Percentiles rank a stretch among this genome's conserved stretches.
phyloP scores from a whole-genome alignment of 1,140 invertebrate species.

The Uloborus diversus region DNA sequence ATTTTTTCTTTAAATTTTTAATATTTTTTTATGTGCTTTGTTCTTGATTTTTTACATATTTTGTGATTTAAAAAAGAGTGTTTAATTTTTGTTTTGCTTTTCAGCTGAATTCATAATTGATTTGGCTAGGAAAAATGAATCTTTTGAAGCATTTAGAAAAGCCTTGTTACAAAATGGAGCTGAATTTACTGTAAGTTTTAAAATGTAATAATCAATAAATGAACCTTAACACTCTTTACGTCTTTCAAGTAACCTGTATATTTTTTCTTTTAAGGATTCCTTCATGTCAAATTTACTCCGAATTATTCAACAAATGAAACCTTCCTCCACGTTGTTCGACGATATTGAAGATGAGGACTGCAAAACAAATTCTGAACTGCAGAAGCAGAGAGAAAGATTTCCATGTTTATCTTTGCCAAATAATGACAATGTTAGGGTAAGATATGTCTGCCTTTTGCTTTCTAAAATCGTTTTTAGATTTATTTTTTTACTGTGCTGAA shows the following conservation, averaged over 20 bases:
- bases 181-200: slow-evolving; percentile 80
- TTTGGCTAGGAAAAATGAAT: slow-evolving; percentile 86
- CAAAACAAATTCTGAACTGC: background rate
- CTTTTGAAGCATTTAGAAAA: slow-evolving; percentile 87
- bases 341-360: slow-evolving; percentile 74
- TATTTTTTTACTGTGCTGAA: too few relatives aligned
- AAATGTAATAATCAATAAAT: too few relatives aligned
- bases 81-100: too few relatives aligned
- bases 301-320: slow-evolving; percentile 94
- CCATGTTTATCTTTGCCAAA: background rate
- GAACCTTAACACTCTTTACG: too few relatives aligned
- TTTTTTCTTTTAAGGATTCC: slow-evolving; percentile 81
- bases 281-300: slow-evolving; percentile 90
- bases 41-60: too few relatives aligned
- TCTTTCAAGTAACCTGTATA: too few relatives aligned
- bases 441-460: background rate
- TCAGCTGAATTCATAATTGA: slow-evolving; percentile 96
- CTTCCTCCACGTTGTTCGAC: slow-evolving; percentile 83
- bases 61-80: too few relatives aligned
- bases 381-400: background rate
- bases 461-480: too few relatives aligned
- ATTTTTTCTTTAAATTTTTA: too few relatives aligned
- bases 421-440: background rate
- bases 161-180: slow-evolving; percentile 90
- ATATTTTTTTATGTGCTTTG: too few relatives aligned